Base-by-base conservation (phyloP, 2,797 vertebrate species). In the Siniperca obscura region DNA sequence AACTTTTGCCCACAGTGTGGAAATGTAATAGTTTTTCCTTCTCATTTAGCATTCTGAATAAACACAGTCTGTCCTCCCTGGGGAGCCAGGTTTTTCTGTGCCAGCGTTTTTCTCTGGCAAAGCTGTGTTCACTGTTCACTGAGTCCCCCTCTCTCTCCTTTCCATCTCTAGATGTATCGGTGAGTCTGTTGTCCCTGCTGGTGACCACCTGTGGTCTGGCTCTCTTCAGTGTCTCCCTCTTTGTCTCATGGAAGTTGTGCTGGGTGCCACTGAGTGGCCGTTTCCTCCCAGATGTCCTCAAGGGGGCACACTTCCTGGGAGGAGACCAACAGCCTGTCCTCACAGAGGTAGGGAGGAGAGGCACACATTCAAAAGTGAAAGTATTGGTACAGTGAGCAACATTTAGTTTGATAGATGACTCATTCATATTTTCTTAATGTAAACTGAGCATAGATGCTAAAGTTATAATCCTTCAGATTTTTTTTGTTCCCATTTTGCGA, bases 161-260 rank as follows among this genome's bases (percentile, higher is more conserved):
- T 74, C 50, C 50, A 11, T 82, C 69, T 87, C 73, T 93, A 98
- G 97, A 98, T 95, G 96, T 98, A 80, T 98, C 97, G 4, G 95
- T 99, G 89, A 99, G 98, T 90, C 93, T 99, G 88, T 91, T 99
- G 73, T 99, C 98, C 44, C 95, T 99, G 81, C 94, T 99, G 93
- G 98, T 99, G 85, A 99, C 97, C 48, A 96, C 97, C 91, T 99
- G 98, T 85, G 98, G 98, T 81, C 96, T 99, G 59, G 98, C 98
- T 56, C 96, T 99, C 61, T 99, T 99, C 78, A 97, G 97, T 0
- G 98, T 99, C 52, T 99, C 98, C 70, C 96, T 99, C 66, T 99
- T 99, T 34, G 98, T 99, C 30, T 99, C 98, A 90, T 99, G 98
- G 98, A 99, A 99, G 93, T 93, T 99, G 85, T 99, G 97, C 92